Conservation (phyloP, 92 coral and sea anemone genomes). For the Palythoa grandiflora region DNA sequence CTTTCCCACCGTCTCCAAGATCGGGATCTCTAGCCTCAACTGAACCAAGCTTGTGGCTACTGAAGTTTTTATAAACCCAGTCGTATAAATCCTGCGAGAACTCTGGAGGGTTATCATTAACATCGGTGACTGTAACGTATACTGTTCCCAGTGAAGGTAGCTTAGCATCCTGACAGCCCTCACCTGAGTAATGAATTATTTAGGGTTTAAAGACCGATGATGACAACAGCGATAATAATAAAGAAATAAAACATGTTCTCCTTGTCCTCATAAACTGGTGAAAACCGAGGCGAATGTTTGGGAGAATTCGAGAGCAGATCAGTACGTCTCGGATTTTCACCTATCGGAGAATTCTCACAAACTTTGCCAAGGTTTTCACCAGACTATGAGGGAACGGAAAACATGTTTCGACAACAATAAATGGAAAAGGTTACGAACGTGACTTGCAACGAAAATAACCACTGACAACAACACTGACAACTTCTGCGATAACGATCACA, state of each 20-base stretch:
- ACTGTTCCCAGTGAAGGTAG: slow-evolving; percentile 79
- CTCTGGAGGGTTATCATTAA: slow-evolving; percentile 91
- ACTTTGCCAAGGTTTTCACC: too few relatives aligned
- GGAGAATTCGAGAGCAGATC: too few relatives aligned
- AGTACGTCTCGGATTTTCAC: too few relatives aligned
- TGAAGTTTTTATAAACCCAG: slow-evolving; percentile 61
- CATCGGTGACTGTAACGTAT: slow-evolving; percentile 76
- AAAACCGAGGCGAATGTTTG: too few relatives aligned
- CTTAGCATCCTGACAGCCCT: slow-evolving; percentile 57
- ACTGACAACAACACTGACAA: too few relatives aligned
- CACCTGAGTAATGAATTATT: slow-evolving; percentile 46
- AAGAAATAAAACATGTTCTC: neutral
- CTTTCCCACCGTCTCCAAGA: slow-evolving; percentile 79
- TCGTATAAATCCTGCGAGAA: slow-evolving; percentile 62
- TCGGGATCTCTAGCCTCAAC: slow-evolving; percentile 86
- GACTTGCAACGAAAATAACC: too few relatives aligned
- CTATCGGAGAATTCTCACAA: too few relatives aligned
- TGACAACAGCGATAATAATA: neutral
- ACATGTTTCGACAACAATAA: too few relatives aligned
- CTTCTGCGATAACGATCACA: too few relatives aligned
- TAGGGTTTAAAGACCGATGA: neutral
- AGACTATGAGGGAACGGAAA: too few relatives aligned
- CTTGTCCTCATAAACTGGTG: too few relatives aligned
- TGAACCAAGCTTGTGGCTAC: slow-evolving; percentile 60
- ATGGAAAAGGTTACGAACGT: too few relatives aligned